Base-by-base conservation (phyloP, 2,888 invertebrate species). In the Polymixis lichenea region DNA sequence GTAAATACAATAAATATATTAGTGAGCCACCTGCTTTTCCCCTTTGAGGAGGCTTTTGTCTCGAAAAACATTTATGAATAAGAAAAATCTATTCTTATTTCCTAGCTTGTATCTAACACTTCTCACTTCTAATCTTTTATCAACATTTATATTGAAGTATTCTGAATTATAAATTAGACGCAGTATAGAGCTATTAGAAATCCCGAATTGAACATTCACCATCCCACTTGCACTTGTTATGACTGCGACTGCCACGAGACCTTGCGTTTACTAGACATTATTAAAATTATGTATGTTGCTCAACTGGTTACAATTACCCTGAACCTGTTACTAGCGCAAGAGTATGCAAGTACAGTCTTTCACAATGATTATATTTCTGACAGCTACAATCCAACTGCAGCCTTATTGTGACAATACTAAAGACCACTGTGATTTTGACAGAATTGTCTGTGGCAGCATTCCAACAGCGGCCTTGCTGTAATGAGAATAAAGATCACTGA, bases 41-140 rank as follows among this genome's bases (percentile, higher is more conserved):
- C 19, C 15, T 13, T 51, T 19, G 4, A 6, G 5, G 4, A 6
- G 5, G 11, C 25, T 22, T 22, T 32, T 51, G 28, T 51, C 53
- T 79, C 61, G 46, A 79, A 78, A 56, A 78, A 79, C 75, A 64
- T 85, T 87, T 80, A 80, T 46, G 9, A 72, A 43, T 64, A 75
- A 72, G n/a, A 38, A 69, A 70, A 53, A 11, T 0, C 69, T 68
- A 11, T 78, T n/a, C n/a, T 62, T 72, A n/a, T 77, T 75, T 79
- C 69, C 78, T 83, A 87, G 78, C 82, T 85, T 55, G 70, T 78
- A n/a, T 78, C 64, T 64, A 77, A 73, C 76, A 70, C 76, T 80
- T 80, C 25, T 83, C 62, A 72, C 72, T 86, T 82, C 86, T 83
- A 61, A 70, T 58, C 78, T 79, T n/a, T 49, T 62, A 69, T 55